Evolutionary conservation across 2,888 invertebrate genomes (phyloP).

Genomic region (Eupithecia vulgata): DNA sequence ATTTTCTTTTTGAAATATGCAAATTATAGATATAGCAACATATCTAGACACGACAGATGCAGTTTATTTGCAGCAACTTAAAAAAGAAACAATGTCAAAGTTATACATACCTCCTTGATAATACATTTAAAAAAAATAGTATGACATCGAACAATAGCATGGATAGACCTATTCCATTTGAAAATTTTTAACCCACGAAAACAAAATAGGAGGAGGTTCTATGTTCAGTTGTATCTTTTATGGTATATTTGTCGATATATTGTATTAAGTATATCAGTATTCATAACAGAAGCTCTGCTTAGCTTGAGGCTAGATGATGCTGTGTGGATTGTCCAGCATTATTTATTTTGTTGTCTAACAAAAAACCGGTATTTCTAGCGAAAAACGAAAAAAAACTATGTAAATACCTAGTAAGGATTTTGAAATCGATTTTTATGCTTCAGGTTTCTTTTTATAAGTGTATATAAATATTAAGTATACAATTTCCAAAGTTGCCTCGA

Average conservation of each 20-base stretch:
- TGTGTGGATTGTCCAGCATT: too few species aligned
- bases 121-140: neutral
- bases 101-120: too few species aligned
- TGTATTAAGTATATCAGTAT: too few species aligned
- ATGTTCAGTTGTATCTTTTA: too few species aligned
- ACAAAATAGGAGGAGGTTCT: too few species aligned
- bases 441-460: neutral
- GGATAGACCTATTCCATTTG: neutral
- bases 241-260: too few species aligned
- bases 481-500: neutral
- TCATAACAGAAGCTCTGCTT: too few species aligned
- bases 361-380: too few species aligned
- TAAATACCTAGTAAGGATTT: too few species aligned
- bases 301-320: too few species aligned
- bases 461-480: neutral
- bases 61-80: neutral
- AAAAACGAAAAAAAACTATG: too few species aligned
- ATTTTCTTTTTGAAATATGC: slow-evolving; percentile 50
- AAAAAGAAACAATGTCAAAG: neutral
- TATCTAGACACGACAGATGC: neutral
- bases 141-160: neutral
- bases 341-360: too few species aligned
- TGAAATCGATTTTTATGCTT: neutral
- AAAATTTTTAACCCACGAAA: neutral
- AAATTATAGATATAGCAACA: slow-evolving; percentile 3